Evolutionary conservation across 2,113 vertebrate species (phyloP).

Genomic region (Pardalotus punctatus): DNA sequence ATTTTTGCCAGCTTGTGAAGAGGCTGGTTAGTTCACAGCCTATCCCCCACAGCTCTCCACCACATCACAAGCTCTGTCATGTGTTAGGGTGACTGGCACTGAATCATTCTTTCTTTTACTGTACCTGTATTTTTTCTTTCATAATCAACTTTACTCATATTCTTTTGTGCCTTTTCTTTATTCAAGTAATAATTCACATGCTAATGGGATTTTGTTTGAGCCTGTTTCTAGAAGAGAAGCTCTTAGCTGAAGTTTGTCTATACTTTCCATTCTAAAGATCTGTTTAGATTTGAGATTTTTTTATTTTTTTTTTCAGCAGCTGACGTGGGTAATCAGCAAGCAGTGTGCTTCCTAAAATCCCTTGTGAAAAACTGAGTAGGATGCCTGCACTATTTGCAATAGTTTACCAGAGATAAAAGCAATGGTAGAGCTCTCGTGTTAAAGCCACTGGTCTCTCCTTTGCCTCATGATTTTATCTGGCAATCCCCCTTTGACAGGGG

Average conservation of each 20-base stretch:
- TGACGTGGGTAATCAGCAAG: not conserved
- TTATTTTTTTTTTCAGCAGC: not conserved
- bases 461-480: not conserved
- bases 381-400: not conserved
- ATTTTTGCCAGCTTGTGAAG: not conserved
- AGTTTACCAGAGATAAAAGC: not conserved
- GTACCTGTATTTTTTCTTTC: not conserved
- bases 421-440: not conserved
- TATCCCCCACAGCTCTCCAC: not conserved
- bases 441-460: not conserved
- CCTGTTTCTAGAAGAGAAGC: not conserved
- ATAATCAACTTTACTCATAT: not conserved
- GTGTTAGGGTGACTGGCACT: not conserved
- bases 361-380: not conserved
- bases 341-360: not conserved
- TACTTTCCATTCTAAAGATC: not conserved
- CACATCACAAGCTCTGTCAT: not conserved
- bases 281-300: not conserved
- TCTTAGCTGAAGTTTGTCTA: not conserved
- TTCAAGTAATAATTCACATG: not conserved
- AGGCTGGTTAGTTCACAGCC: not conserved
- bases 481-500: not conserved
- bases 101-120: not conserved
- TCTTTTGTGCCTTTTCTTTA: not conserved
- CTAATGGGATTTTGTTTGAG: not conserved